These are phyloP conservation scores for Cliona cf. orientalis DNA, from an alignment of 37 sponge, comb jelly and placozoan genomes.

Conservation along the genomic window DNA sequence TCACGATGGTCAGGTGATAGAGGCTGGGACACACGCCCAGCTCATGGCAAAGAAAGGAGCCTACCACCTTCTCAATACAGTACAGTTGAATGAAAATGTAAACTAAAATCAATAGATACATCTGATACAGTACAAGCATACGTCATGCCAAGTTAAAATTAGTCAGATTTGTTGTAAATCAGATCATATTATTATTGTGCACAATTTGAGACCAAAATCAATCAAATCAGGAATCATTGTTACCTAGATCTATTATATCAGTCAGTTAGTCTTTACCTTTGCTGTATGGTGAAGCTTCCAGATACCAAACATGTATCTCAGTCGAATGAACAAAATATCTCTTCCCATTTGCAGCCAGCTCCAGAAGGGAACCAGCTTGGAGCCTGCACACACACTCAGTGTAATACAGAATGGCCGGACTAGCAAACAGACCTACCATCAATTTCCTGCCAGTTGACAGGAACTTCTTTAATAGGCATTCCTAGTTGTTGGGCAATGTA, in stretches of 20 bases:
- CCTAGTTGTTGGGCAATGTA: slow-evolving; percentile 86
- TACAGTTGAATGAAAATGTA: background rate
- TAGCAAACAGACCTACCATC: slow-evolving; percentile 66
- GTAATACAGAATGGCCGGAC: background rate
- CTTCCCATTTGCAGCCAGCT: slow-evolving; percentile 98
- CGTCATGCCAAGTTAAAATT: no score
- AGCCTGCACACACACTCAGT: slow-evolving; percentile 51
- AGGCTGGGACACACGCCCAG: slow-evolving; percentile 74
- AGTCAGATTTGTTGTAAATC: background rate
- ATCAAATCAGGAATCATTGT: background rate
- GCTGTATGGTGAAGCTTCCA: slow-evolving; percentile 63
- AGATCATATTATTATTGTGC: background rate
- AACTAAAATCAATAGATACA: no score
- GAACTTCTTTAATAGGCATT: slow-evolving; percentile 93
- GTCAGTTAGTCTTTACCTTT: slow-evolving; percentile 12
- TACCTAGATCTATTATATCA: background rate
- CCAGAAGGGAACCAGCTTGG: slow-evolving; percentile 91
- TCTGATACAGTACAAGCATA: no score
- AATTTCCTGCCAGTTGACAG: slow-evolving; percentile 98
- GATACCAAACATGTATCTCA: slow-evolving; percentile 83
- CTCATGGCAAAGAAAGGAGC: slow-evolving; percentile 68
- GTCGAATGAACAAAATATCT: slow-evolving; percentile 88
- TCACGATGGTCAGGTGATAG: slow-evolving; percentile 67
- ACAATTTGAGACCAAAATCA: background rate
- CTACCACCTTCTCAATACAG: slow-evolving; percentile 46